Percentiles rank a stretch among this genome's conserved stretches.
Evolutionary conservation across 2,888 invertebrate species (phyloP).

Genomic region (Tetrapedia diversipes): DNA sequence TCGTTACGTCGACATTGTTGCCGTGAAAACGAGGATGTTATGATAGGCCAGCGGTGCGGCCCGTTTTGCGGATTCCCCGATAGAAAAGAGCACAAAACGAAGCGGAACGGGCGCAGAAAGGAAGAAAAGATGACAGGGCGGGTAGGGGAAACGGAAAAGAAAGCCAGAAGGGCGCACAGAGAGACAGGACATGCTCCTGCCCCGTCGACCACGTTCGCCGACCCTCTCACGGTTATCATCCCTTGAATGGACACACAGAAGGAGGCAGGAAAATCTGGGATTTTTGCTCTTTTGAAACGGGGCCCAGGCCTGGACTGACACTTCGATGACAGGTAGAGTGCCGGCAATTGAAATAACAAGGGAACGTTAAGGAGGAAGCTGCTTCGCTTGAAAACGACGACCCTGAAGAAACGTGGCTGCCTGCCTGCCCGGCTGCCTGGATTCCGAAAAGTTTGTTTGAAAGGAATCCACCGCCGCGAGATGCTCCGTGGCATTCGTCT

Average conservation of each 20-base stretch:
- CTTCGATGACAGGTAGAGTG: slow-evolving; percentile 70
- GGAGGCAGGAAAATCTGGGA: slow-evolving; percentile 53
- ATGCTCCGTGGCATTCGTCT: slow-evolving; percentile 53
- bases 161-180: slow-evolving; percentile 15
- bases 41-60: slow-evolving; percentile 57
- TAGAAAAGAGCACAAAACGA: slow-evolving; percentile 13
- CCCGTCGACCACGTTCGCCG: slow-evolving; percentile 28
- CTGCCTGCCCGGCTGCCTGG: slow-evolving; percentile 12
- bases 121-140: slow-evolving; percentile 2
- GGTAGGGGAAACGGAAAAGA: neutral
- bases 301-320: slow-evolving; percentile 50
- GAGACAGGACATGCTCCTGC: slow-evolving; percentile 27
- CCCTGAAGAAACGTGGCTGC: neutral
- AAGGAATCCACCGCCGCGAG: slow-evolving; percentile 60
- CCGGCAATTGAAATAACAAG: slow-evolving; percentile 72
- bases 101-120: too few relatives aligned
- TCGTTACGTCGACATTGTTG: slow-evolving; percentile 67
- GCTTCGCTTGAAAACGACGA: slow-evolving; percentile 29
- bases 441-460: slow-evolving; percentile 63
- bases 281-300: slow-evolving; percentile 67
- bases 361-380: slow-evolving; percentile 60
- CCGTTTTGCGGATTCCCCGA: slow-evolving; percentile 58
- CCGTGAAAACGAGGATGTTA: slow-evolving; percentile 64
- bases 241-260: slow-evolving; percentile 62
- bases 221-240: slow-evolving; percentile 68